Percentiles rank a stretch among this genome's conserved stretches.
Conservation (phyloP, 2,113 vertebrate genomes). For the Fukomys damarensis region DNA sequence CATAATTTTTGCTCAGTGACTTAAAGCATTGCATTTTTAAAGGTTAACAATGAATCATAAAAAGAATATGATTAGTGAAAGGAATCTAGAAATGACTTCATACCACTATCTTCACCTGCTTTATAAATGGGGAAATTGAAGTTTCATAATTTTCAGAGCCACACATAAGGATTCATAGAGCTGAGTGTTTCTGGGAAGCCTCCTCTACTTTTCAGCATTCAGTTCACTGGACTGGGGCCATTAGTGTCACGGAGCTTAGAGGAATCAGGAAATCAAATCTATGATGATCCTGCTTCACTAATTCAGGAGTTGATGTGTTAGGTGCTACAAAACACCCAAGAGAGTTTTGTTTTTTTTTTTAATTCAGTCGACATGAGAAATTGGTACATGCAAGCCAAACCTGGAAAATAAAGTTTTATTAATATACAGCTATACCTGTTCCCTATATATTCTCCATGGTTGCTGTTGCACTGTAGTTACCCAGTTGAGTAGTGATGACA, state of each 20-base stretch:
- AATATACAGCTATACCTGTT: neutral
- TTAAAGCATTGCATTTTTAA: neutral
- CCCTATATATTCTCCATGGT: neutral
- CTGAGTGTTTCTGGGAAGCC: neutral
- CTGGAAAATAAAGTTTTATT: neutral
- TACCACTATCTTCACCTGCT: neutral
- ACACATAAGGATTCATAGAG: neutral
- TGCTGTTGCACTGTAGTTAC: neutral
- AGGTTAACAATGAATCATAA: neutral
- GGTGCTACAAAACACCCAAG: neutral
- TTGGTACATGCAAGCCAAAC: neutral
- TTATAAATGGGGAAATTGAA: neutral
- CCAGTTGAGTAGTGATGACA: neutral
- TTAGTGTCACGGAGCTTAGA: neutral
- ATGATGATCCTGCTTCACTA: neutral
- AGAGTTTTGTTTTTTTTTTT: neutral
- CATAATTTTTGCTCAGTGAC: neutral
- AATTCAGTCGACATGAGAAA: neutral
- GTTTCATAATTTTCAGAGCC: neutral
- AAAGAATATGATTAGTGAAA: neutral
- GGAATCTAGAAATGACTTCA: neutral
- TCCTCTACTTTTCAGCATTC: neutral
- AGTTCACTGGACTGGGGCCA: too few relatives aligned
- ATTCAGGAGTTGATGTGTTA: neutral
- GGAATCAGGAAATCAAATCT: neutral